Percentiles rank a stretch among this genome's conserved stretches.
phyloP scores from a whole-genome alignment of 2,113 vertebrate genomes.

The Ctenomys sociabilis region DNA sequence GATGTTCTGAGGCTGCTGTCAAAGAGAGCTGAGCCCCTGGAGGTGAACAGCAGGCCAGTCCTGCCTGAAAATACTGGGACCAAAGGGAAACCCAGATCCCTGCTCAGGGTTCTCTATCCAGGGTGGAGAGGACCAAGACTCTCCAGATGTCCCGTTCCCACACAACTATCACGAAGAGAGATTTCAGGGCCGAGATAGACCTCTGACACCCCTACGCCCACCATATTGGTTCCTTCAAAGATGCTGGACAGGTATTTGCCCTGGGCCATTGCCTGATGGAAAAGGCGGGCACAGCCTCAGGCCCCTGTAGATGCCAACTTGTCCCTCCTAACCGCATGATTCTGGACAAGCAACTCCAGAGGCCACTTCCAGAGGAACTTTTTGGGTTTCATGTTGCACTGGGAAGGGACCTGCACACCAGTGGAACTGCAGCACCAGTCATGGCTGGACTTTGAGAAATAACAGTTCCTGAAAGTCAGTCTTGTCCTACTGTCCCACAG shows the following conservation, averaged over 20 bases:
- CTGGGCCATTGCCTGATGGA: background rate
- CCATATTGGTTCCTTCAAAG: background rate
- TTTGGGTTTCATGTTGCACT: conserved; percentile 28
- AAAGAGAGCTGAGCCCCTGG: background rate
- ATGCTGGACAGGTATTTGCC: background rate
- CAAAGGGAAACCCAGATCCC: background rate
- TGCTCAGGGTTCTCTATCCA: background rate
- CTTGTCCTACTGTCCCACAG: background rate
- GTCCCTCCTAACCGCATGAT: background rate
- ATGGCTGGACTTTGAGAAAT: background rate
- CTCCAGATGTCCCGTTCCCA: background rate
- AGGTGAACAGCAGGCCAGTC: background rate
- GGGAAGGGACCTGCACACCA: background rate
- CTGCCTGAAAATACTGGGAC: background rate
- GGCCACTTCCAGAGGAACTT: background rate
- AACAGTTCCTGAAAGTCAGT: background rate
- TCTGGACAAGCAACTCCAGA: background rate
- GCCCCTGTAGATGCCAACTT: background rate
- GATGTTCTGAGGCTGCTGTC: background rate
- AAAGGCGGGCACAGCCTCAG: background rate
- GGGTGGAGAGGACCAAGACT: background rate
- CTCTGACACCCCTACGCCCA: background rate
- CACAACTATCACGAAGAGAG: background rate
- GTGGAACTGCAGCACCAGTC: background rate
- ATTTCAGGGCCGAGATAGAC: background rate